A percentile compares a stretch with the other conserved stretches of the same genome.
These are phyloP conservation scores for Motacilla alba DNA, from an alignment of 2,113 vertebrate genomes.

Conservation along the genomic window DNA sequence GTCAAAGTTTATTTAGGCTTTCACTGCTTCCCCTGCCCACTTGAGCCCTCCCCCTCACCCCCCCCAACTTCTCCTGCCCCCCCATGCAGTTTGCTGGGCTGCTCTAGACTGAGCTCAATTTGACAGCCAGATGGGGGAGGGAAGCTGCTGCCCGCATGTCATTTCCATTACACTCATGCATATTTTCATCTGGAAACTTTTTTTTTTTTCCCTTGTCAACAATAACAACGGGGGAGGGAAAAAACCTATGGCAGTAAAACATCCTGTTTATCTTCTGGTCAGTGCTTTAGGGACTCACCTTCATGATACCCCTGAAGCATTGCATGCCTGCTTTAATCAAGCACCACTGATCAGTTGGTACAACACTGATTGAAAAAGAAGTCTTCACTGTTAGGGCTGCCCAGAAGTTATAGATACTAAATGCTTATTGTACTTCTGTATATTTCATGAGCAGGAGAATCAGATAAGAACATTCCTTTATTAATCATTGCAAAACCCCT, in stretches of 20 bases:
- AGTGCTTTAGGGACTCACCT: background rate
- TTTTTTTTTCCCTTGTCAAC: background rate
- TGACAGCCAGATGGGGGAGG: background rate
- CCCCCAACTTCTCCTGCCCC: background rate
- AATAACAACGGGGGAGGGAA: background rate
- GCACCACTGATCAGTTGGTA: background rate
- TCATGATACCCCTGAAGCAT: accelerated
- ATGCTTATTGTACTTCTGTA: background rate
- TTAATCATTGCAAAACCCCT: background rate
- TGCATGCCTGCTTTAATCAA: background rate
- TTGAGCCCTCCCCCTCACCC: background rate
- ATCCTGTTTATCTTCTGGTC: background rate
- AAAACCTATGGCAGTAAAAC: background rate
- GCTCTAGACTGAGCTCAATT: background rate
- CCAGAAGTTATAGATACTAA: background rate
- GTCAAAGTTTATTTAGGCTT: slow-evolving; percentile 74
- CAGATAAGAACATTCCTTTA: background rate
- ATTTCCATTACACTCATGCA: slow-evolving; percentile 19
- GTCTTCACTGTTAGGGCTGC: background rate
- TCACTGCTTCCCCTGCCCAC: slow-evolving; percentile 65
- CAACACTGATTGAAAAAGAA: background rate
- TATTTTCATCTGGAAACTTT: slow-evolving; percentile 32
- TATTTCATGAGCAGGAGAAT: background rate
- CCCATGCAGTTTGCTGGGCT: background rate
- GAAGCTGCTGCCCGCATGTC: background rate